Conservation (phyloP, 2,797 vertebrate species). For the Rhyacichthys aspro region DNA sequence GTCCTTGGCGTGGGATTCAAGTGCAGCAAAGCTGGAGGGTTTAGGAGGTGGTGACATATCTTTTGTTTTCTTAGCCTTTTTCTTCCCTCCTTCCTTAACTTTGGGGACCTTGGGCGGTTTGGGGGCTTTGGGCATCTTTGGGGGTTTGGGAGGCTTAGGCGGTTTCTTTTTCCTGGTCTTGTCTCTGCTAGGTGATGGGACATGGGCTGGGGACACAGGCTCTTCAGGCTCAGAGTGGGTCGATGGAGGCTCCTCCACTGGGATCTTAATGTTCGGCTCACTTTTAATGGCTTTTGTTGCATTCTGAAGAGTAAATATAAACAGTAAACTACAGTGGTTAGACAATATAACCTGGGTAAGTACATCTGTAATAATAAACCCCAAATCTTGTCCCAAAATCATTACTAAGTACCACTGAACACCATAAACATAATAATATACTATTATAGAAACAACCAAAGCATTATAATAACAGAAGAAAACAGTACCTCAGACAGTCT, state of each 20-base stretch:
- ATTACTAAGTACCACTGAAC: too few species aligned
- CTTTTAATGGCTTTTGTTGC: conserved; percentile 88
- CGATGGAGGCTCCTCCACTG: conserved; percentile 82
- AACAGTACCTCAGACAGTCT: conserved; percentile 91
- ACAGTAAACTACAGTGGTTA: not conserved
- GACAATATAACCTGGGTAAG: too few species aligned
- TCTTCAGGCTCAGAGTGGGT: conserved; percentile 84
- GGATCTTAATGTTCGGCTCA: conserved; percentile 82
- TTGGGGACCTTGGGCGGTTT: conserved; percentile 84
- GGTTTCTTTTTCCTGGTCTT: conserved; percentile 84
- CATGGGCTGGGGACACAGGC: conserved; percentile 83
- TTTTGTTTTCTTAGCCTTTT: conserved; percentile 91
- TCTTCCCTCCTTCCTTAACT: conserved; percentile 93
- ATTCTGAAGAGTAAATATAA: conserved; percentile 48
- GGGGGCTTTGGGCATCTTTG: conserved; percentile 79
- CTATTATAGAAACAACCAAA: too few species aligned
- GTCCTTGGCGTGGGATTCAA: conserved; percentile 96
- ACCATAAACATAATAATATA: too few species aligned
- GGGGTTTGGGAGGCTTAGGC: conserved; percentile 75
- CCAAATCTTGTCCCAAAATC: too few species aligned
- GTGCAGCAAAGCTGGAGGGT: conserved; percentile 90
- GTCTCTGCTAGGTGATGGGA: conserved; percentile 85
- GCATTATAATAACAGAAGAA: not conserved
- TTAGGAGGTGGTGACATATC: conserved; percentile 83
- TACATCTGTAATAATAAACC: too few species aligned